phyloP scores from a whole-genome alignment of 2,113 vertebrate genomes.

The Diadophis punctatus region DNA sequence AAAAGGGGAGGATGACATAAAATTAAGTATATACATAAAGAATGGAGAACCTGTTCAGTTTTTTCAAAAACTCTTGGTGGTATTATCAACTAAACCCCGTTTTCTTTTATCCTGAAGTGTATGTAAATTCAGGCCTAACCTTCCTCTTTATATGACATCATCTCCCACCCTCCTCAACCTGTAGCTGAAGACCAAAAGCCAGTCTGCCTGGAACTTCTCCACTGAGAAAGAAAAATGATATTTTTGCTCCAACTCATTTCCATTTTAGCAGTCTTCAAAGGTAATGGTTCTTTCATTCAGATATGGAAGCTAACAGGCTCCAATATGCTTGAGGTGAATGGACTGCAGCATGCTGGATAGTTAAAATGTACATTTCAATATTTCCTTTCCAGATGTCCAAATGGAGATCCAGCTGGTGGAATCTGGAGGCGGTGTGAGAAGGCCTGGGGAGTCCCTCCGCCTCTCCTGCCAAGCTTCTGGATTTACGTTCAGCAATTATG shows the following conservation, averaged over 20 bases:
- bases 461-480: background rate
- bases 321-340: background rate
- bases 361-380: background rate
- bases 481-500: background rate
- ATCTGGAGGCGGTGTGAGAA: background rate
- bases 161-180: background rate
- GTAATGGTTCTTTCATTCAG: background rate
- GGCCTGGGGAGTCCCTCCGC: background rate
- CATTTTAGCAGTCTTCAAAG: background rate
- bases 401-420: background rate
- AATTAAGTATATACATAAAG: too few species aligned
- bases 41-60: too few species aligned
- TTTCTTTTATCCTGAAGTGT: background rate
- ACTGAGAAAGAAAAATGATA: background rate
- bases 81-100: rapidly evolving
- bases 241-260: background rate
- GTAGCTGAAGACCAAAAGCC: background rate
- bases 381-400: background rate
- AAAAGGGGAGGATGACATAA: too few species aligned
- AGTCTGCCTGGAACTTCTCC: background rate
- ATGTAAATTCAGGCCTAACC: background rate
- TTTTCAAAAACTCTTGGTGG: too few species aligned
- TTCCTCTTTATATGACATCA: background rate
- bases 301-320: background rate
- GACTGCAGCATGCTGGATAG: background rate